Base-by-base conservation (phyloP, 2,888 invertebrate genomes). In the Caenorhabditis macrosperma region DNA sequence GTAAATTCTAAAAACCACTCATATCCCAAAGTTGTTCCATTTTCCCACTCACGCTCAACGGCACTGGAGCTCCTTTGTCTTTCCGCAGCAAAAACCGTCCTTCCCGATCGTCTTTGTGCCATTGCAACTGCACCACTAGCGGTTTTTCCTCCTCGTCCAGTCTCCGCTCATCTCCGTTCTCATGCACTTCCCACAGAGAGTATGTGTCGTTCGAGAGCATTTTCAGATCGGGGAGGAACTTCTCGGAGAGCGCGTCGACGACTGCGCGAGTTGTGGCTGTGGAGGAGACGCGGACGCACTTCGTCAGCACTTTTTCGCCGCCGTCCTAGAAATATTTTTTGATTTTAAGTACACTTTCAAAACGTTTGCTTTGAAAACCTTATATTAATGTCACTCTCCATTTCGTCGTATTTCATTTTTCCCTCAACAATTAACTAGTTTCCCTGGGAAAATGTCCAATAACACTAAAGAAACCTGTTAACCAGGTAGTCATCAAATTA, bases 161-260 rank as follows among this genome's bases (percentile, higher is more conserved):
- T 88, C 94, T 94, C 79, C 98, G 93, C 92, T 99, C 98, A 91
- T 96, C 94, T 91, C 94, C 94, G 91, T 94, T 94, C 85, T 94
- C 94, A 88, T 94, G 94, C 52, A 94, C 85, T 55, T 94, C 94
- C 91, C 94, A 94, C 55, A 94, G 92, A 46, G 93, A 93, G 90
- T 94, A 94, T 83, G 93, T 93, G n/a, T 93, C 93, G 57, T 91
- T 89, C 48, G 93, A 93, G 61, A 94, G 92, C 97, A 99, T 98
- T 85, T 96, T 94, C 96, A 99, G 96, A 92, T 99, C 99, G 22
- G 99, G 98, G 90, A 98, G 95, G 93, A 99, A 99, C 93, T 99
- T 99, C 92, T 98, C 98, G 88, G 99, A 95, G 84, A 99, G 93
- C 9, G 96, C 97, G 91, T 95, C 96, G 91, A 99, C 96, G 85